Percentiles rank a stretch among this genome's conserved stretches.
phyloP scores from a whole-genome alignment of 2,113 vertebrate species.

The pig (Sus scrofa) region DNA sequence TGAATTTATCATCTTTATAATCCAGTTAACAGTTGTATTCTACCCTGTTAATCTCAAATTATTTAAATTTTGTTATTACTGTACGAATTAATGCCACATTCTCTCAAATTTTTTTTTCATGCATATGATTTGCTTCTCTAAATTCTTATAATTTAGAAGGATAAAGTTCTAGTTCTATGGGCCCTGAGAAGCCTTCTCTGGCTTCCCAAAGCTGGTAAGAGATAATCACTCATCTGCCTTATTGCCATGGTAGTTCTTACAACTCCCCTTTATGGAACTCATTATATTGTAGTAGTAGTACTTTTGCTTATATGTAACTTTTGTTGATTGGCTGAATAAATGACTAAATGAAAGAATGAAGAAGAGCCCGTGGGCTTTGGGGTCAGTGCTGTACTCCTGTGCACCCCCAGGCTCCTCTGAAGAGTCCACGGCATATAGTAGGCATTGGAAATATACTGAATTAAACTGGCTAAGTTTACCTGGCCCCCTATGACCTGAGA shows the following conservation, averaged over 20 bases:
- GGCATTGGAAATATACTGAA: neutral
- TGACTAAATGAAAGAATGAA: neutral
- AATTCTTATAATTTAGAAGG: neutral
- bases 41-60: neutral
- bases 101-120: neutral
- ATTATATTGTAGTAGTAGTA: neutral
- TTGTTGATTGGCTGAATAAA: neutral
- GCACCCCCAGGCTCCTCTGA: neutral
- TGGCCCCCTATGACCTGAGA: neutral
- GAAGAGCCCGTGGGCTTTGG: neutral
- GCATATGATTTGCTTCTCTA: neutral
- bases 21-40: neutral
- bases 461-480: neutral
- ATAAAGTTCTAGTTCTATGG: neutral
- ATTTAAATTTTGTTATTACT: neutral
- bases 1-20: neutral
- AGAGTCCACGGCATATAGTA: neutral
- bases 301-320: neutral
- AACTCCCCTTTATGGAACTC: neutral
- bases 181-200: neutral
- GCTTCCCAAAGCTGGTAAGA: neutral
- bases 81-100: neutral
- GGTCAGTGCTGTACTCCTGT: neutral
- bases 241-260: neutral
- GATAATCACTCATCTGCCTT: neutral